phyloP scores from a whole-genome alignment of 2,797 vertebrate genomes.

The Lutjanus campechanus region DNA sequence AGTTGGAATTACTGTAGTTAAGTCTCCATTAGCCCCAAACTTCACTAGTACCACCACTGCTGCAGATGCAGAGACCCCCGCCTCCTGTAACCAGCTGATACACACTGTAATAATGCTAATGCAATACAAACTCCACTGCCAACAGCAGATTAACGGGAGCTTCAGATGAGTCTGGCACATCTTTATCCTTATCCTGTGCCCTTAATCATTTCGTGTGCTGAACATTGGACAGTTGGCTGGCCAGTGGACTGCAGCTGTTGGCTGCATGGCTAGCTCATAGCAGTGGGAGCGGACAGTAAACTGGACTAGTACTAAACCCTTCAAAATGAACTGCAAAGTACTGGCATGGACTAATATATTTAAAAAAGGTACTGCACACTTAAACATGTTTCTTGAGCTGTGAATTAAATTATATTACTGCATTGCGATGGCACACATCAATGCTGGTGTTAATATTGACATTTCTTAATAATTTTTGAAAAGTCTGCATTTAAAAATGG shows the following conservation, averaged over 20 bases:
- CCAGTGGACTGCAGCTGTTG: conserved; percentile 27
- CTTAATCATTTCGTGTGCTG: conserved; percentile 53
- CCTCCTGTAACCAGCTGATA: conserved; percentile 36
- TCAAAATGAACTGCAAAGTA: conserved; percentile 1
- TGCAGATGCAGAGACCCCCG: conserved; percentile 17
- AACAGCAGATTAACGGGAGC: conserved; percentile 59
- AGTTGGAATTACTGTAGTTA: conserved; percentile 49
- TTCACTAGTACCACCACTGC: conserved; percentile 5
- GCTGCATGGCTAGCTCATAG: conserved; percentile 14
- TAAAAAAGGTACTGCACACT: not conserved
- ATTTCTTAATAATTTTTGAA: too few relatives aligned
- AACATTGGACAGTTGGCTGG: conserved; percentile 22
- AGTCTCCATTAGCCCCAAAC: conserved; percentile 30
- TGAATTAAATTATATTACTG: too few relatives aligned
- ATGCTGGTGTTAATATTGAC: too few relatives aligned
- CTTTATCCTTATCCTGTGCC: conserved; percentile 55
- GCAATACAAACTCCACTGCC: conserved; percentile 39
- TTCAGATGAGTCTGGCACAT: conserved; percentile 52
- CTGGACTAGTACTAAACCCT: conserved; percentile 1
- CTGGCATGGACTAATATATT: not conserved
- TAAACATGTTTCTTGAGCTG: too few relatives aligned
- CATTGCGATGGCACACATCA: too few relatives aligned
- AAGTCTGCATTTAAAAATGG: too few relatives aligned
- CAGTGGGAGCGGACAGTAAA: conserved; percentile 19
- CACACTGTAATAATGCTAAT: conserved; percentile 59